Percentiles rank a stretch among this genome's conserved stretches.
Conservation (phyloP, 2,113 vertebrate species). For the Otis tarda region DNA sequence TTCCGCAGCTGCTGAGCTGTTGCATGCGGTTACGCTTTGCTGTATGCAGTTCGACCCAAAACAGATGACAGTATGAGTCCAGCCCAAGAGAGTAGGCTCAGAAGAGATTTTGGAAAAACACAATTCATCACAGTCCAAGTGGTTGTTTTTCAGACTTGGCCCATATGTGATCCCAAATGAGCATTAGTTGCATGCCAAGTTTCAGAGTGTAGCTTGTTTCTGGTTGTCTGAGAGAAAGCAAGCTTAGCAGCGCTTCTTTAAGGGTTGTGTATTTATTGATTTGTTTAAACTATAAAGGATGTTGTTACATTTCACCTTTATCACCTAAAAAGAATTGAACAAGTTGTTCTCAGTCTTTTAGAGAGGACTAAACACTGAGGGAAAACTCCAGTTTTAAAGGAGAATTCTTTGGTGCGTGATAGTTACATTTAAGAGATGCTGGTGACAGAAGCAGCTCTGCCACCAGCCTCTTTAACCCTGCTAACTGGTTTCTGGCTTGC, state of each 20-base stretch:
- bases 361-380: not conserved
- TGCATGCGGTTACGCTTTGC: not conserved
- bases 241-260: not conserved
- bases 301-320: not conserved
- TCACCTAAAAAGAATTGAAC: not conserved
- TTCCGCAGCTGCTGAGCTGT: slow-evolving; percentile 7
- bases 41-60: not conserved
- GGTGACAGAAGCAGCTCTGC: not conserved
- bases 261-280: not conserved
- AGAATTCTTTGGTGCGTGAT: rapidly evolving
- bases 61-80: not conserved
- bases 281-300: not conserved
- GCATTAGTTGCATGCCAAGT: not conserved
- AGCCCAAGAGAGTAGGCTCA: not conserved
- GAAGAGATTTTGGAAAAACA: not conserved
- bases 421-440: not conserved
- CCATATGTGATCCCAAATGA: not conserved
- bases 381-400: not conserved
- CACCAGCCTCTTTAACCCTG: not conserved
- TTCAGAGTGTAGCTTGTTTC: not conserved
- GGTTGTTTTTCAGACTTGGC: slow-evolving; percentile 38
- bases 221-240: not conserved
- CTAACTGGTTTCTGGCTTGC: not conserved
- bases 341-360: not conserved
- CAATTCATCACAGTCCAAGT: not conserved